These are phyloP conservation scores for Microctonus hyperodae DNA, from an alignment of 2,888 invertebrate species.

Conservation along the genomic window DNA sequence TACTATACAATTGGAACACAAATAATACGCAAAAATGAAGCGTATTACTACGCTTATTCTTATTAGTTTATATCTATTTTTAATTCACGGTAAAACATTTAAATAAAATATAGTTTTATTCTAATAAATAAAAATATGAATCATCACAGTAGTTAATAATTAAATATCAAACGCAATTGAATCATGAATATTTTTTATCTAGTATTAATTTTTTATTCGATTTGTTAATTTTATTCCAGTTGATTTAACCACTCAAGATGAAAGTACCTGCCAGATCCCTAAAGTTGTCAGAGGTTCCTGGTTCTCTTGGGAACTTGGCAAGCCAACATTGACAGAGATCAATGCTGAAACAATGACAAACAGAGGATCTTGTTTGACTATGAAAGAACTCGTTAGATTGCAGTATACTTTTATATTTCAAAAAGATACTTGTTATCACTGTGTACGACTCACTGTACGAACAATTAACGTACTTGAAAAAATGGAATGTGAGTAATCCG, in stretches of 20 bases:
- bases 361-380: slow-evolving; percentile 76
- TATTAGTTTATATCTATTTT: neutral
- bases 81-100: neutral
- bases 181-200: neutral
- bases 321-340: slow-evolving; percentile 82
- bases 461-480: slow-evolving; percentile 91
- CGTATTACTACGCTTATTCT: neutral
- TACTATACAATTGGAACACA: too few relatives aligned
- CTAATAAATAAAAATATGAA: neutral
- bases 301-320: slow-evolving; percentile 91
- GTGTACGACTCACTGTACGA: slow-evolving; percentile 83
- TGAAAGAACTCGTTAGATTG: slow-evolving; percentile 76
- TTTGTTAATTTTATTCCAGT: slow-evolving; percentile 7
- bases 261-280: slow-evolving; percentile 73
- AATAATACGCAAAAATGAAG: neutral
- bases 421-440: slow-evolving; percentile 78
- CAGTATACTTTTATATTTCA: slow-evolving; percentile 86
- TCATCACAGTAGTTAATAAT: neutral
- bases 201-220: too few relatives aligned
- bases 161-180: neutral
- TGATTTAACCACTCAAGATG: slow-evolving; percentile 19
- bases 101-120: neutral
- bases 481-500: slow-evolving; percentile 74
- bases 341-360: slow-evolving; percentile 81
- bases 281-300: slow-evolving; percentile 82